Evolutionary conservation across 2,888 invertebrate species (phyloP), one percentile per base, ranked within the genome.

Genomic region (Watsonalla binaria): DNA sequence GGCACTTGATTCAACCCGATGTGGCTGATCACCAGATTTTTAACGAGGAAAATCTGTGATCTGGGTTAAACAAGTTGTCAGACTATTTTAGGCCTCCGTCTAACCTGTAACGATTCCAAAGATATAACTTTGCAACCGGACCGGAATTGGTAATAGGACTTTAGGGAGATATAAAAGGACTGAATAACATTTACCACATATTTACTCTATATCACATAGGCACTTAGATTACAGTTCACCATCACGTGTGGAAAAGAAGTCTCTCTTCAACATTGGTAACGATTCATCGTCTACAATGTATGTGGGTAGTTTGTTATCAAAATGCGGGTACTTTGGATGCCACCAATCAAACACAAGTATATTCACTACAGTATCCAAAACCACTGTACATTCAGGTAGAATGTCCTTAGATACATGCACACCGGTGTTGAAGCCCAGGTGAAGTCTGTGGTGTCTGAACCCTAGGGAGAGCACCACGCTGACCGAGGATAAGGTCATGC

Each of bases 401-500:
- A 84, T 72, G 14, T 82, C 67, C 55, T 70, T 74, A 2, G 76
- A 76, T 7, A 80, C 65, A 47, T 80, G 72, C 42, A 69, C 57
- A n/a, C 83, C 75, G 0, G 74, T 76, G 59, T 78, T 84, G 68
- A 90, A 94, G 35, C 91, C 91, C 24, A 94, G 76, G 52, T 92
- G 90, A 5, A 94, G 73, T 6, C 90, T 78, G 57, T 93, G 90
- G 60, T 92, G 86, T 0, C 90, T 77, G 62, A 92, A 91, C 0
- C 92, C 92, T 48, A 91, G 91, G 0, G 93, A 90, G 8, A 94
- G 78, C 0, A 82, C 86, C 56, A 93, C 77, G 48, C 86, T 86
- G 0, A 92, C 92, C 0, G 90, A 90, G 47, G 92, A 91, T 42
- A 94, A 72, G 0, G 91, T 92, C 78, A 93, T 86, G 0, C 94